Evolutionary conservation across 2,797 vertebrate genomes (phyloP).

Genomic region (Enteromius fasciolatus): DNA sequence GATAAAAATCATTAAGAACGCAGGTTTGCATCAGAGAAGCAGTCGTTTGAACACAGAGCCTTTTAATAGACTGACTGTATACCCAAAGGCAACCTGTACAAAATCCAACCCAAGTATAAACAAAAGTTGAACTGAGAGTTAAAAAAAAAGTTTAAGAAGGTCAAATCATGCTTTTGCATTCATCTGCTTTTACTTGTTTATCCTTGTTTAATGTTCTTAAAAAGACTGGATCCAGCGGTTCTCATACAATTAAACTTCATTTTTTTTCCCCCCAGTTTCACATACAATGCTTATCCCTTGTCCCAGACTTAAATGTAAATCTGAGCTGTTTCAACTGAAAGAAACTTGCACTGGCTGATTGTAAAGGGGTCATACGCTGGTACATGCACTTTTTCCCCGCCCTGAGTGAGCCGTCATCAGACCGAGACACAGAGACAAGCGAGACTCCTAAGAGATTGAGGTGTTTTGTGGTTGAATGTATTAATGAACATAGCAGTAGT

Average conservation of each 20-base stretch:
- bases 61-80: conserved; percentile 8
- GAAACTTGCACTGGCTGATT: too few relatives aligned
- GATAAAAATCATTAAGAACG: neutral
- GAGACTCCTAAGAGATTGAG: too few relatives aligned
- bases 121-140: neutral
- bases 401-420: too few relatives aligned
- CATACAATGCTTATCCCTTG: too few relatives aligned
- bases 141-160: neutral
- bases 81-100: neutral
- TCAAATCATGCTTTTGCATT: neutral
- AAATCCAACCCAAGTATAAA: neutral
- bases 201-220: neutral
- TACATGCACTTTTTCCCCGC: too few relatives aligned
- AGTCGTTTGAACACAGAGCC: neutral
- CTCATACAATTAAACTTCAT: neutral
- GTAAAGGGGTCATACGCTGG: too few relatives aligned
- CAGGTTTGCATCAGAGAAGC: neutral
- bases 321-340: too few relatives aligned
- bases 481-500: too few relatives aligned
- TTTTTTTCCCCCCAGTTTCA: too few relatives aligned
- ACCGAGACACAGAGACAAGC: too few relatives aligned
- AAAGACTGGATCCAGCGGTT: neutral
- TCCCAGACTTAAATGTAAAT: too few relatives aligned
- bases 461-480: too few relatives aligned
- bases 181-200: neutral